Evolutionary conservation across 2,113 vertebrate species (phyloP).

Genomic region (Centropristis striata): DNA sequence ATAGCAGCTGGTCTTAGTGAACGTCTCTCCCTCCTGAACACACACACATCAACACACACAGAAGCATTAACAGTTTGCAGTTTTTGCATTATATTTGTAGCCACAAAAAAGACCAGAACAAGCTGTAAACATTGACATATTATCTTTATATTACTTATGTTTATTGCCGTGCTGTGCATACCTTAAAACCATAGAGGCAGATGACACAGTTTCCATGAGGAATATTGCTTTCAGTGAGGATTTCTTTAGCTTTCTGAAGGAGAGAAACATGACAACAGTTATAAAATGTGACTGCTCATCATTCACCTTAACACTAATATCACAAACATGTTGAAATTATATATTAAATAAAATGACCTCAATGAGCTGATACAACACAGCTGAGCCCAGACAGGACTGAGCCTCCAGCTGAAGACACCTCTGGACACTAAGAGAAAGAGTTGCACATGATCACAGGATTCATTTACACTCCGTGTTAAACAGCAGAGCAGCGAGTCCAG

Average conservation of each 20-base stretch:
- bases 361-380: conserved; percentile 87
- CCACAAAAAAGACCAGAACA: too few relatives aligned
- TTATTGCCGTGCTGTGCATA: too few relatives aligned
- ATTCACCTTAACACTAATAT: neutral
- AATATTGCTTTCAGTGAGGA: conserved; percentile 97
- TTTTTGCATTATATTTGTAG: too few relatives aligned
- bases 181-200: conserved; percentile 95
- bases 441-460: neutral
- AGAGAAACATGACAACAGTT: neutral
- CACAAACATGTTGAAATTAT: neutral
- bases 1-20: conserved; percentile 96
- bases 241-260: conserved; percentile 95
- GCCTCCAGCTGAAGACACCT: conserved; percentile 84
- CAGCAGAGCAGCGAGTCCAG: neutral
- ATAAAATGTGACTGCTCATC: neutral
- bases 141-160: too few relatives aligned
- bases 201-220: conserved; percentile 97
- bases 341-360: conserved; percentile 70
- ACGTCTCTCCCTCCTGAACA: conserved; percentile 91
- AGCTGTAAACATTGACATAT: too few relatives aligned
- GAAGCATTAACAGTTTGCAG: too few relatives aligned
- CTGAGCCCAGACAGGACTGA: conserved; percentile 81
- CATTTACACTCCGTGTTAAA: neutral
- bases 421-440: conserved; percentile 72
- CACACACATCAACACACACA: too few relatives aligned